Evolutionary conservation across 1,140 invertebrate genomes (phyloP).

Genomic region (Zaprionus inermis): DNA sequence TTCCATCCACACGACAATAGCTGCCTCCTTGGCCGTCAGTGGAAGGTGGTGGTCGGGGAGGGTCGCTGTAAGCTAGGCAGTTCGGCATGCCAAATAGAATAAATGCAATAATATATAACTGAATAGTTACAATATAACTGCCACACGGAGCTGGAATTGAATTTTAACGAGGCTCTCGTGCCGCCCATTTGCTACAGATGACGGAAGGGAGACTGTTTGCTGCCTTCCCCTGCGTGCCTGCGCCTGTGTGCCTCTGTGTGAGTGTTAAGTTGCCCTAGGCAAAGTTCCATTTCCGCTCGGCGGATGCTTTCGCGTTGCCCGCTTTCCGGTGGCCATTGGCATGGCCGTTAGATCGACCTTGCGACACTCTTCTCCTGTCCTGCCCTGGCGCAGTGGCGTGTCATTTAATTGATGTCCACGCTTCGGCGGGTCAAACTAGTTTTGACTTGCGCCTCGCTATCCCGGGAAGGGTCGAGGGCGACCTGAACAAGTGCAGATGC

Average conservation of each 20-base stretch:
- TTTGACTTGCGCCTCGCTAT: background rate
- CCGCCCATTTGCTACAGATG: background rate
- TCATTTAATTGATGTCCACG: constrained; percentile 4
- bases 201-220: background rate
- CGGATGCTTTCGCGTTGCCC: background rate
- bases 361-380: background rate
- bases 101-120: constrained; percentile 49
- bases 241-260: too few species aligned
- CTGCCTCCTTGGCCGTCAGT: background rate
- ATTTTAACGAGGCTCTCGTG: constrained; percentile 2
- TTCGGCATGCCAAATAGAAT: constrained; percentile 36
- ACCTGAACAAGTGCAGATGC: background rate
- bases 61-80: background rate
- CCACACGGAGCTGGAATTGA: background rate
- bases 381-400: background rate
- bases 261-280: background rate
- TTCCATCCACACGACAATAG: constrained; percentile 44
- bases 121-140: constrained; percentile 20
- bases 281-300: background rate
- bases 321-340: background rate
- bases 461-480: background rate
- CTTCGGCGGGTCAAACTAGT: background rate
- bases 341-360: background rate
- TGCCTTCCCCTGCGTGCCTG: background rate
- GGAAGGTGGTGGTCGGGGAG: background rate